Evolutionary conservation across 2,888 invertebrate genomes (phyloP).

Genomic region (Dryomyza anilis): DNA sequence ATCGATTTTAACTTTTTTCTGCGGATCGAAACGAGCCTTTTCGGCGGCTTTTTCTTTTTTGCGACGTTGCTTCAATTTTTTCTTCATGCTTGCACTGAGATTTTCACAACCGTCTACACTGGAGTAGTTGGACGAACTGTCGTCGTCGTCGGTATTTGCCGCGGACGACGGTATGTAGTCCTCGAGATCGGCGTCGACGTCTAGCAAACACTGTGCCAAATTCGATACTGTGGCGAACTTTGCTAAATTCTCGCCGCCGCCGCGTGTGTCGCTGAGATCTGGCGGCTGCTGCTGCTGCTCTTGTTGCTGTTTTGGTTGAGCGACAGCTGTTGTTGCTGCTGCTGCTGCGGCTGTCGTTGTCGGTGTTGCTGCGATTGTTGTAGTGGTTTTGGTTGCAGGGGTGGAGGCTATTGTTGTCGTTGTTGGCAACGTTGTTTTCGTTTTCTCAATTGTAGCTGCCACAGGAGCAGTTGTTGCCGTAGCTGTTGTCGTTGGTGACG

Average conservation of each 20-base stretch:
- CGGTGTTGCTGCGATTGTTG: constrained; percentile 14
- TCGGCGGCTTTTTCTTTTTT: constrained; percentile 56
- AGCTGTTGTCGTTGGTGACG: constrained; percentile 42
- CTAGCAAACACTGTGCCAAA: constrained; percentile 61
- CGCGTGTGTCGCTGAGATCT: constrained; percentile 40
- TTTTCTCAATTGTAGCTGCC: constrained; percentile 26
- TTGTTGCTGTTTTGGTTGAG: constrained; percentile 7
- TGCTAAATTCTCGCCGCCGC: constrained; percentile 57
- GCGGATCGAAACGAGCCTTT: constrained; percentile 58
- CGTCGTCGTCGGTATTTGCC: constrained; percentile 47
- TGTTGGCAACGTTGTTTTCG: constrained; percentile 34
- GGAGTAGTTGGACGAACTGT: constrained; percentile 54
- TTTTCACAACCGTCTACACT: constrained; percentile 54
- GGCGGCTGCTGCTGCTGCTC: constrained; percentile 27
- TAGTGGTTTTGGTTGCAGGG: constrained; percentile 13
- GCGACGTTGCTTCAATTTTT: constrained; percentile 53
- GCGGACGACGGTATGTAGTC: constrained; percentile 60
- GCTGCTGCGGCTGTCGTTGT: constrained; percentile 27
- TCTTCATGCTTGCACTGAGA: constrained; percentile 59
- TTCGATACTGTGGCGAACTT: constrained; percentile 62
- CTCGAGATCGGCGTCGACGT: constrained; percentile 61
- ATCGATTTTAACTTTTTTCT: constrained; percentile 60
- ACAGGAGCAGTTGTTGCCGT: constrained; percentile 33
- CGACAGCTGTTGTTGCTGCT: constrained; percentile 18
- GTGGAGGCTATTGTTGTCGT: constrained; percentile 38